Conservation (phyloP, 2,797 vertebrate genomes). For the Tadarida brasiliensis region DNA sequence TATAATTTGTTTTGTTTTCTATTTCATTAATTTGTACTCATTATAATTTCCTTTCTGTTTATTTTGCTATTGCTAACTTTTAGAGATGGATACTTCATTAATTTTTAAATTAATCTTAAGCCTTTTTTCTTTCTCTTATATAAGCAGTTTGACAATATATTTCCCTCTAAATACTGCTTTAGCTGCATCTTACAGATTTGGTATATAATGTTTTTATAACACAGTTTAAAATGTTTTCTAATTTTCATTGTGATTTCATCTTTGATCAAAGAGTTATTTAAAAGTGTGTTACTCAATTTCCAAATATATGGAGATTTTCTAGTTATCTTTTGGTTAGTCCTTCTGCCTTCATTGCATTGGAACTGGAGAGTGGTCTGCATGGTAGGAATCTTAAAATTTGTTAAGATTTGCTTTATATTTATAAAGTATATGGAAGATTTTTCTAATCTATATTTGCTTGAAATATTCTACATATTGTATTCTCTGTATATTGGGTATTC, state of each 20-base stretch:
- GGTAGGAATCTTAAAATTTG: neutral
- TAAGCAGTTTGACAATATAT: neutral
- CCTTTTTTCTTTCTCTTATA: neutral
- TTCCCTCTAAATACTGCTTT: neutral
- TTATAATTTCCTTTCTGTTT: neutral
- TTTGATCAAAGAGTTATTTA: slow-evolving; percentile 15
- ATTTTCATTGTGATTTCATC: neutral
- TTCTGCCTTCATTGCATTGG: neutral
- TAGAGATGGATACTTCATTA: neutral
- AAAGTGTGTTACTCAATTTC: neutral
- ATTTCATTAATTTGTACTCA: neutral
- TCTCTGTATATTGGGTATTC: neutral
- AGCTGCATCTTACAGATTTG: neutral
- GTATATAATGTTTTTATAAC: slow-evolving; percentile 9
- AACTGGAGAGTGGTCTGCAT: neutral
- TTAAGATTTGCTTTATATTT: neutral
- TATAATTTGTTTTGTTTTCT: slow-evolving; percentile 1
- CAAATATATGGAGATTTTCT: neutral
- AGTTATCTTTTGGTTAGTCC: neutral
- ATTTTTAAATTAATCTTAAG: neutral
- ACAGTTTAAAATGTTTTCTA: neutral
- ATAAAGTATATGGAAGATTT: neutral
- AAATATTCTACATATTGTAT: neutral
- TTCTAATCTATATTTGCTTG: neutral
- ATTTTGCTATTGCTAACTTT: neutral